A percentile compares a stretch with the other conserved stretches of the same genome.
phyloP scores from a whole-genome alignment of 2,888 invertebrate species.

The Drosophila mayaguana region DNA sequence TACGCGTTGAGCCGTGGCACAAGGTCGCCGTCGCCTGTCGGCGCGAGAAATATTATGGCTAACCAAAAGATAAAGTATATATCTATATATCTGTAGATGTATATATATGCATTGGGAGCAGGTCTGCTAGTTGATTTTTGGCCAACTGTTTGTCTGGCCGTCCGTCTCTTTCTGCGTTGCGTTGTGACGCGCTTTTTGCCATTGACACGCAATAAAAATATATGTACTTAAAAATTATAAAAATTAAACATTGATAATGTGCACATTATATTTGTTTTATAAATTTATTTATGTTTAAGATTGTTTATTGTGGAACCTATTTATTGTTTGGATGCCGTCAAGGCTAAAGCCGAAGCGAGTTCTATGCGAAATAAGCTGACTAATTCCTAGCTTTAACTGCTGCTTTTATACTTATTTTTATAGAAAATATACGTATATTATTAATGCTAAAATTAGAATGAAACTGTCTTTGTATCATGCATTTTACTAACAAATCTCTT shows the following conservation, averaged over 20 bases:
- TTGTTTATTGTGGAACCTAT: conserved; percentile 10
- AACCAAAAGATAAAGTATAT: conserved; percentile 69
- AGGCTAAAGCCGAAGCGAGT: conserved; percentile 8
- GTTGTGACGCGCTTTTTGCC: conserved; percentile 80
- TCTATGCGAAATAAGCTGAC: neutral
- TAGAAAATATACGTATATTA: too few relatives aligned
- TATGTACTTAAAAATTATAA: conserved; percentile 63
- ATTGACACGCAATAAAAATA: conserved; percentile 83
- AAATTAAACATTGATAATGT: conserved; percentile 56
- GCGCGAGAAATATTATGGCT: conserved; percentile 72
- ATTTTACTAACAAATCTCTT: neutral
- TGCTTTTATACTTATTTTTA: too few relatives aligned
- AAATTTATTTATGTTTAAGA: conserved; percentile 4
- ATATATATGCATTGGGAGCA: conserved; percentile 23
- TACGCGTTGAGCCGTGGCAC: conserved; percentile 72
- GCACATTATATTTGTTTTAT: conserved; percentile 38
- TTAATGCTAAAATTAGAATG: neutral
- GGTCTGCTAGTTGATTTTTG: conserved; percentile 34
- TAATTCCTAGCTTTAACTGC: neutral
- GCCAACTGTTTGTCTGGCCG: conserved; percentile 60
- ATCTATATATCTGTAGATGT: neutral
- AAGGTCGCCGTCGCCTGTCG: conserved; percentile 79
- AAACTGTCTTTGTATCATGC: neutral
- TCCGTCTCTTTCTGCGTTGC: conserved; percentile 40
- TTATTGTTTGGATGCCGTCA: conserved; percentile 39